Evolutionary conservation across 2,888 invertebrate species (phyloP), one percentile per base, ranked within the genome.

Genomic region (Desoria tigrina): DNA sequence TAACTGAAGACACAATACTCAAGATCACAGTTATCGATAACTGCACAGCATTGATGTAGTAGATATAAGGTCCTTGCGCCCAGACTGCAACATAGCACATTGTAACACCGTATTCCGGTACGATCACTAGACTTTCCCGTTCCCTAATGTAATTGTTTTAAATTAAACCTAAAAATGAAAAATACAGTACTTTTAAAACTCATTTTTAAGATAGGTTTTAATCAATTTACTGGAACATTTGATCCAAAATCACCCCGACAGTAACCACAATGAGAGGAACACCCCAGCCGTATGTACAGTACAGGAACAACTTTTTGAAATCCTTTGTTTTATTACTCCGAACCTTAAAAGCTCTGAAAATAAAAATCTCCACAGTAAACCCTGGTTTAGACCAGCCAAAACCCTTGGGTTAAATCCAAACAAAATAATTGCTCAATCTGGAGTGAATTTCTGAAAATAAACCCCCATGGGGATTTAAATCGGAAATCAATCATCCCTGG

Each of bases 21-120:
- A 55, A n/a, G 32, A 28, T 11, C 24, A 55, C 2, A 27, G 26
- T 32, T 28, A 55, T 7, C n/a, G 11, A 2, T 11, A 55, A 21
- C 2, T 28, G n/a, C 2, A 18, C 16, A 4, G 16, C 55, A 4
- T 28, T 26, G 6, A 55, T 26, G 55, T 55, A 55, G 32, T 55
- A 55, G 3, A 55, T n/a, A 32, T 55, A 55, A 28, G 28, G 27
- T 2, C 55, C 55, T 55, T 55, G 55, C 3, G 55, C 55, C 14
- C 18, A 55, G 4, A 7, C 32, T 3, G 55, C 32, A 4, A 55
- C 32, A 32, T 24, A 55, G 32, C 55, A 55, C 9, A 55, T 55
- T 6, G 26, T 32, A 6, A 11, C 4, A 6, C 55, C 55, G 21
- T 55, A 55, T 18, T 55, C 28, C 9, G 55, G 55, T 11, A 55